phyloP scores from a whole-genome alignment of 2,113 vertebrate species.

The Myocastor coypus region DNA sequence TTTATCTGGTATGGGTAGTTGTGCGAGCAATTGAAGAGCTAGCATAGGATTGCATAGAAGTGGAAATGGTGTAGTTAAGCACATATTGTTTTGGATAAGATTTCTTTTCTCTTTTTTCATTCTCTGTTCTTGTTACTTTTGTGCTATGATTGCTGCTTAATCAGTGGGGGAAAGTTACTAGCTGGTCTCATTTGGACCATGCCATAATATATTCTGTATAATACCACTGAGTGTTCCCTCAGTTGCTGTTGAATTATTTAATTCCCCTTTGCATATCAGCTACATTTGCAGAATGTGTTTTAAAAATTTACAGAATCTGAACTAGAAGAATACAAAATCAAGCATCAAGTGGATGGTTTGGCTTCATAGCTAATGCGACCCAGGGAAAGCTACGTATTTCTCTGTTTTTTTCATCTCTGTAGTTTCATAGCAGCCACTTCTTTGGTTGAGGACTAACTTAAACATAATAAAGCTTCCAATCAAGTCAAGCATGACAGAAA shows the following conservation, averaged over 20 bases:
- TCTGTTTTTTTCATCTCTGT: background rate
- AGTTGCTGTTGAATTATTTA: constrained; percentile 3
- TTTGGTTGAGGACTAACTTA: background rate
- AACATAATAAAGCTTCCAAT: background rate
- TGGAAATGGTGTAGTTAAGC: accelerated
- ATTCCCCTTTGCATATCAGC: background rate
- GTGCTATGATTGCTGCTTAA: background rate
- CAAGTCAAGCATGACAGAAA: background rate
- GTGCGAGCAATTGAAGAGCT: background rate
- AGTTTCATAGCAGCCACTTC: background rate
- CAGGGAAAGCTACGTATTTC: constrained; percentile 4
- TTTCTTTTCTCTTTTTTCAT: background rate
- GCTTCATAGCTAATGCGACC: background rate
- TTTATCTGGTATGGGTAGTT: background rate
- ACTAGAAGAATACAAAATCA: background rate
- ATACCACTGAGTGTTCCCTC: background rate
- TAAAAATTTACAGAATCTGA: constrained; percentile 42
- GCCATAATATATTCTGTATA: background rate
- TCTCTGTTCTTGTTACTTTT: background rate
- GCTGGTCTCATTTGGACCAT: background rate
- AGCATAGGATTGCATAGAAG: background rate
- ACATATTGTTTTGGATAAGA: background rate
- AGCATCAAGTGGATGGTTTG: background rate
- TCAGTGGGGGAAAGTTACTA: background rate
- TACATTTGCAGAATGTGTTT: constrained; percentile 7